phyloP scores from a whole-genome alignment of 2,113 vertebrate genomes.

The Gallinago jamesoni region DNA sequence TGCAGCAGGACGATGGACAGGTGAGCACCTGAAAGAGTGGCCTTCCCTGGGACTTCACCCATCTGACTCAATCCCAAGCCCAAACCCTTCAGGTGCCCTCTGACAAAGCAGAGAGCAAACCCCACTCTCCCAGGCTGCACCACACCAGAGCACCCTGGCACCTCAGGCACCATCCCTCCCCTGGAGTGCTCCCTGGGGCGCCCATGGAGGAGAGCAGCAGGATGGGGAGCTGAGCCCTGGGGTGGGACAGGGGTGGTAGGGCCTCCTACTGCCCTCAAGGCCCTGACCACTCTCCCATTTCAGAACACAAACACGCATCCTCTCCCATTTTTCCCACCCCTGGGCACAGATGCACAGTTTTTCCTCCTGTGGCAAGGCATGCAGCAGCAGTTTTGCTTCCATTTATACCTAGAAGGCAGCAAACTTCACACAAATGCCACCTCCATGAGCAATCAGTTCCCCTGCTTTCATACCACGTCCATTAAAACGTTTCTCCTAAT shows the following conservation, averaged over 20 bases:
- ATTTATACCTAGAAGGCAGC: not conserved
- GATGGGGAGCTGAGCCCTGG: not conserved
- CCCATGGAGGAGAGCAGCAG: accelerated
- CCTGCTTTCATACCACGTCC: accelerated
- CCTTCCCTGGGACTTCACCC: not conserved
- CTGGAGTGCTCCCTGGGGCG: not conserved
- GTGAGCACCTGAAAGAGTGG: not conserved
- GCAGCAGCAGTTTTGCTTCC: not conserved
- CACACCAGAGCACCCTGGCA: not conserved
- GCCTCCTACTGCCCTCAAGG: not conserved
- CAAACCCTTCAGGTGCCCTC: not conserved
- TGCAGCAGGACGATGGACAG: accelerated
- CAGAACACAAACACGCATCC: not conserved
- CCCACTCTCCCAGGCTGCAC: not conserved
- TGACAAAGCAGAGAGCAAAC: accelerated
- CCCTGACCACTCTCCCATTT: not conserved
- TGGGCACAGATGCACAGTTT: not conserved
- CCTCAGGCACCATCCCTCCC: accelerated
- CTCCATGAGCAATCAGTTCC: not conserved
- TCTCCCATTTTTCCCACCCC: not conserved
- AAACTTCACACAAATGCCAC: not conserved
- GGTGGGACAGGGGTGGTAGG: not conserved
- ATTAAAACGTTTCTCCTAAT: not conserved
- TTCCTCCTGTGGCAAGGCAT: not conserved
- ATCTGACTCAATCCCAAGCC: not conserved